Evolutionary conservation across 2,113 vertebrate genomes (phyloP).

Genomic region (Laticauda colubrina): DNA sequence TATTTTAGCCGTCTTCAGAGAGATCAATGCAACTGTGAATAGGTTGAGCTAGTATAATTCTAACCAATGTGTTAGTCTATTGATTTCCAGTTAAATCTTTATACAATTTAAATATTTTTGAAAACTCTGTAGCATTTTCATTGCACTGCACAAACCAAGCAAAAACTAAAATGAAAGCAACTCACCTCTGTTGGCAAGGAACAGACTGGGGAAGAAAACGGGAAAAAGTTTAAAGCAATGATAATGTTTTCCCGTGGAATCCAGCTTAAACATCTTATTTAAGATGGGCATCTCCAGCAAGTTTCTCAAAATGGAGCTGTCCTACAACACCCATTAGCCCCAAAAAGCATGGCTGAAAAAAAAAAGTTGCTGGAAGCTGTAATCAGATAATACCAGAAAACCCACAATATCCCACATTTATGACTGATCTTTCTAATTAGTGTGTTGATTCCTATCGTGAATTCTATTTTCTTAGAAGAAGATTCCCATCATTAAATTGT

Average conservation of each 20-base stretch:
- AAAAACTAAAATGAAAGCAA: constrained; percentile 27
- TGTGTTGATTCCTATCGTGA: not conserved
- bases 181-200: constrained; percentile 83
- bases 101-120: not conserved
- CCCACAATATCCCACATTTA: not conserved
- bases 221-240: not conserved
- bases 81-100: not conserved
- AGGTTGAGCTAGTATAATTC: not conserved
- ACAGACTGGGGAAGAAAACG: constrained; percentile 69
- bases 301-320: not conserved
- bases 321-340: not conserved
- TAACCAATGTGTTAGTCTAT: not conserved
- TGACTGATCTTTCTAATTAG: not conserved
- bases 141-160: not conserved
- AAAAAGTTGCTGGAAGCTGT: not conserved
- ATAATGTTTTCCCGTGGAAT: not conserved
- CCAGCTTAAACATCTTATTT: not conserved
- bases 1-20: not conserved
- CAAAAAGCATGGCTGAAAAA: not conserved
- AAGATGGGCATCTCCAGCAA: not conserved
- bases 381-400: not conserved
- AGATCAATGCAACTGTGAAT: not conserved
- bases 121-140: not conserved
- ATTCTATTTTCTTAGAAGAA: not conserved
- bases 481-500: not conserved